Base-by-base conservation (phyloP, 2,113 vertebrate genomes). In the Marmota flaviventris region DNA sequence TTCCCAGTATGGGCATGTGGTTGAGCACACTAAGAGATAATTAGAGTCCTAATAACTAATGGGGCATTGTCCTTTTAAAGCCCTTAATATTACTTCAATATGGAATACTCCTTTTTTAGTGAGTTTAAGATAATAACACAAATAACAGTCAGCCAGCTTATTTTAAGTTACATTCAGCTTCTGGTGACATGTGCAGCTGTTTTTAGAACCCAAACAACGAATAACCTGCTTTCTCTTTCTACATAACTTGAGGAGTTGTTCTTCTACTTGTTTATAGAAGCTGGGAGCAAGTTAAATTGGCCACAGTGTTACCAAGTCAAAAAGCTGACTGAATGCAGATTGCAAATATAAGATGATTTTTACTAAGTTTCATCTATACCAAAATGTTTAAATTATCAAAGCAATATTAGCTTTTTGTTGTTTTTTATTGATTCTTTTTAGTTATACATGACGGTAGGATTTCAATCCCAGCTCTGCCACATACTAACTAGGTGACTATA, bases 201-300 rank as follows among this genome's bases (percentile, higher is more conserved):
- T 93, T 87, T 78, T 73, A 89, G 22, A 25, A 84, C n/a, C 8
- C 29, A 82, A 90, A 76, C 24, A 89, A 96, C 91, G 9, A 16
- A 27, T 69, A 48, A 24, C 20, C 32, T 42, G 42, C 70, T 65
- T 85, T 37, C 18, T 72, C 58, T 75, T 72, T 58, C 24, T 56
- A 27, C 6, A 4, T 61, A 61, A 61, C 25, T 87, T 69, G 37
- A 95, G 39, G 12, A 85, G 45, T 92, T 93, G 6, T 4, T 82
- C 32, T 91, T 72, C 39, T 92, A 65, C 56, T 93, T 89, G 75
- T 92, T 73, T 87, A 69, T 8, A 42, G 25, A 85, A 85, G 24
- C 8, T 63, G 42, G 45, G 8, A 95, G 69, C 69, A 77, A 65
- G 2, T 39, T 88, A 94, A 81, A 42, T 22, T 85, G 45, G 67